Percentiles rank a stretch among this genome's conserved stretches.
These are phyloP conservation scores for Cynocephalus volans DNA, from an alignment of 2,113 vertebrate species.

Conservation along the genomic window DNA sequence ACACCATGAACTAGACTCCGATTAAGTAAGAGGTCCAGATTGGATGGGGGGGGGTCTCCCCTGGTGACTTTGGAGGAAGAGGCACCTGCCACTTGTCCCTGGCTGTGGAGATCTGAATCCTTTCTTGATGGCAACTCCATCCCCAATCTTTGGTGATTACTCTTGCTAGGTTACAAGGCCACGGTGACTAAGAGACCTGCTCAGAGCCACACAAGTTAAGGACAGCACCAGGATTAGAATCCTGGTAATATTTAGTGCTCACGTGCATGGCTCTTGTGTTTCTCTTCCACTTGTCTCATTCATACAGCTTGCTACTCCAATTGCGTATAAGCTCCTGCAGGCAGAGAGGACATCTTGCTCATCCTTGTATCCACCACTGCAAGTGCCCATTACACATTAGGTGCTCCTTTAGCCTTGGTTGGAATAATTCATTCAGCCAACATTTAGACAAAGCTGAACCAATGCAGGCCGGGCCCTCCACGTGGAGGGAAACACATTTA, in stretches of 20 bases:
- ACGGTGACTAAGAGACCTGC: neutral
- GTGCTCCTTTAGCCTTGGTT: neutral
- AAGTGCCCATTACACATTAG: neutral
- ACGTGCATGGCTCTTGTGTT: neutral
- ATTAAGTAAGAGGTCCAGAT: neutral
- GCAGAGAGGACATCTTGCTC: neutral
- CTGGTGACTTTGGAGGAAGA: neutral
- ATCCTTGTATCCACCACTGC: neutral
- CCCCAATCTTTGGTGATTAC: neutral
- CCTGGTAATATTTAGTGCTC: neutral
- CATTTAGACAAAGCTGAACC: neutral
- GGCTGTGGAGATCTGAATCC: neutral
- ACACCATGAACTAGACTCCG: slow-evolving; percentile 13
- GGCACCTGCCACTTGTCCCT: neutral
- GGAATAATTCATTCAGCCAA: neutral
- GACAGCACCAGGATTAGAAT: neutral
- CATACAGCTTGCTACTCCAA: neutral
- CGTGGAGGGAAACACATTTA: neutral
- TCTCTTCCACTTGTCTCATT: neutral
- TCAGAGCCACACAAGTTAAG: neutral
- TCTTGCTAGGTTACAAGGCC: neutral
- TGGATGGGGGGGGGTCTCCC: neutral
- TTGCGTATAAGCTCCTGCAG: neutral
- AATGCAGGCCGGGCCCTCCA: neutral
- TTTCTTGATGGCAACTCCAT: neutral